A percentile compares a stretch with the other conserved stretches of the same genome.
Conservation (phyloP, 2,797 vertebrate genomes). For the Macroramphosus scolopax region DNA sequence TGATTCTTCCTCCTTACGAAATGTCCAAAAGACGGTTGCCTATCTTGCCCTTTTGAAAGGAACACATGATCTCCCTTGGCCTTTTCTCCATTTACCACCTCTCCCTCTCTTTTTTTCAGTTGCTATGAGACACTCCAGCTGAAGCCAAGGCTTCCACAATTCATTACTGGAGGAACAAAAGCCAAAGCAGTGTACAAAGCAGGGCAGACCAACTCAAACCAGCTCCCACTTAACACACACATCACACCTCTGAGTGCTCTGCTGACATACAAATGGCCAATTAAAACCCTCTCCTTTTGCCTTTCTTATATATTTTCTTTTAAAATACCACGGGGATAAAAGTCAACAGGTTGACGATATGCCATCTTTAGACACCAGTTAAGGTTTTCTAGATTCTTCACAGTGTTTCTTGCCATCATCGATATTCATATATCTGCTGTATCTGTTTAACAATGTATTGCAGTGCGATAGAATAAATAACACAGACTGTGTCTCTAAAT, state of each 20-base stretch:
- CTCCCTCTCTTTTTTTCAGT: slow-evolving; percentile 68
- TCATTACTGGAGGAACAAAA: slow-evolving; percentile 77
- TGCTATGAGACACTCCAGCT: slow-evolving; percentile 78
- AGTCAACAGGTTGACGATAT: slow-evolving; percentile 45
- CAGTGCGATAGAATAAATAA: background rate
- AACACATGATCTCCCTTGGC: slow-evolving; percentile 59
- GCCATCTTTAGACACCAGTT: slow-evolving; percentile 8
- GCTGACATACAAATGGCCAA: slow-evolving; percentile 70
- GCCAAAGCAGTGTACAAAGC: slow-evolving; percentile 75
- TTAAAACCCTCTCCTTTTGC: slow-evolving; percentile 50
- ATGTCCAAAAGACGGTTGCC: slow-evolving; percentile 35
- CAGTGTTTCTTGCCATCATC: slow-evolving; percentile 4
- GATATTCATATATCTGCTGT: background rate
- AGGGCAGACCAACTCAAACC: slow-evolving; percentile 70
- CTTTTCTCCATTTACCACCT: slow-evolving; percentile 55
- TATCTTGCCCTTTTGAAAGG: slow-evolving; percentile 52
- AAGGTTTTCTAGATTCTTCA: slow-evolving; percentile 28
- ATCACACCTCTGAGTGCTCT: slow-evolving; percentile 70
- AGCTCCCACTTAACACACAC: slow-evolving; percentile 75
- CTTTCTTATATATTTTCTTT: slow-evolving; percentile 24
- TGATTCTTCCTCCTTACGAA: slow-evolving; percentile 25
- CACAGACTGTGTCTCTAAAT: too few species aligned
- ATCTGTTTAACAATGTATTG: background rate
- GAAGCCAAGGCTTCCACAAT: slow-evolving; percentile 78
- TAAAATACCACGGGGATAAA: too few species aligned